These are phyloP conservation scores for Leucoma salicis DNA, from an alignment of 2,888 invertebrate species.

Conservation along the genomic window DNA sequence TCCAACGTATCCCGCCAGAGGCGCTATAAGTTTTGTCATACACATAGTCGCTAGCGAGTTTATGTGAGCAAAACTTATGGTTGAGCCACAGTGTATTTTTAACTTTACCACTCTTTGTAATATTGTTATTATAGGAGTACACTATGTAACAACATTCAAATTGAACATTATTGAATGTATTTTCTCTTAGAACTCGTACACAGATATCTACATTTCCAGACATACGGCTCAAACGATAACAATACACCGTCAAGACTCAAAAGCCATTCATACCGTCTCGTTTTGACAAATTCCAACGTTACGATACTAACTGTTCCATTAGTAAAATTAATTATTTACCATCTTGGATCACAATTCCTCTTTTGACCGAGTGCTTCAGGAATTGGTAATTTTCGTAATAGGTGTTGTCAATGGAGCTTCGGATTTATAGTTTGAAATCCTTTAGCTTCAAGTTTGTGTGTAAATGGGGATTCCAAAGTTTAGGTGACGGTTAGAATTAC, in stretches of 20 bases:
- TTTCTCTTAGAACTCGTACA: no score
- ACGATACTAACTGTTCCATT: conserved; percentile 68
- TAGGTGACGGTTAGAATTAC: conserved; percentile 21
- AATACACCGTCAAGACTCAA: conserved; percentile 43
- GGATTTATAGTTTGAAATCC: conserved; percentile 38
- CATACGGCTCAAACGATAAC: conserved; percentile 26
- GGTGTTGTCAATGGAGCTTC: conserved; percentile 53
- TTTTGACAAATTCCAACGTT: conserved; percentile 66
- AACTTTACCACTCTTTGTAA: no score
- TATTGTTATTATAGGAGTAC: no score
- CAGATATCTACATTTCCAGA: conserved; percentile 11
- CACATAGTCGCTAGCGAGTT: no score
- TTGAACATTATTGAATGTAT: no score
- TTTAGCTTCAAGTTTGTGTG: conserved; percentile 28
- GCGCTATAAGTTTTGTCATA: no score
- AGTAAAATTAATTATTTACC: conserved; percentile 80
- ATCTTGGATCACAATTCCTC: conserved; percentile 62
- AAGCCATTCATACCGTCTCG: conserved; percentile 39
- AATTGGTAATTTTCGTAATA: conserved; percentile 66
- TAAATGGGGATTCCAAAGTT: conserved; percentile 27
- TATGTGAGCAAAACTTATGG: no score
- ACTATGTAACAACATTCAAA: no score
- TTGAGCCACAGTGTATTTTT: no score
- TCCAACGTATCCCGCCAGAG: no score
- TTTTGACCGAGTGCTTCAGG: conserved; percentile 66